phyloP scores from a whole-genome alignment of 2,113 vertebrate genomes.

The Glaucomys volans region DNA sequence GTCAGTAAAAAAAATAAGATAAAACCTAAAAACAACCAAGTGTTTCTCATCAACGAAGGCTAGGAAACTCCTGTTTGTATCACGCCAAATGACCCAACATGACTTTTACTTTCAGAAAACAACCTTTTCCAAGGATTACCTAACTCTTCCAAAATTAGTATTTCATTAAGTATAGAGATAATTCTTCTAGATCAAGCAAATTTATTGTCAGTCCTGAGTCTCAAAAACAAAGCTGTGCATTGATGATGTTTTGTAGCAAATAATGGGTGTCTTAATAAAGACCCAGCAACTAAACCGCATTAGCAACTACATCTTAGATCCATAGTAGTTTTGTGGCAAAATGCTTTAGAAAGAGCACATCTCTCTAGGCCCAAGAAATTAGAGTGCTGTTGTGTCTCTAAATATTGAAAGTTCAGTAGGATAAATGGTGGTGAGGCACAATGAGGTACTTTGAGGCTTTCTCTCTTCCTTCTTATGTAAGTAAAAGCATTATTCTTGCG shows the following conservation, averaged over 20 bases:
- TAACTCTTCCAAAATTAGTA: background rate
- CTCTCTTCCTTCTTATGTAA: background rate
- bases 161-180: background rate
- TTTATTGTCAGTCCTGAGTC: background rate
- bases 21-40: background rate
- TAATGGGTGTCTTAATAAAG: background rate
- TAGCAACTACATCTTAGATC: background rate
- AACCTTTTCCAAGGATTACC: background rate
- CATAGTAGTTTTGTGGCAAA: background rate
- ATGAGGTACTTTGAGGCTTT: background rate
- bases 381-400: background rate
- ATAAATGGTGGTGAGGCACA: background rate
- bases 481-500: background rate
- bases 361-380: background rate
- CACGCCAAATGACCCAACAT: background rate
- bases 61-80: background rate
- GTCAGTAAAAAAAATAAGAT: background rate
- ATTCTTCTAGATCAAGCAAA: background rate
- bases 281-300: background rate
- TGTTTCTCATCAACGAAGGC: background rate
- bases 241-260: background rate
- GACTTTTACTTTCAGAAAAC: background rate
- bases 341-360: background rate
- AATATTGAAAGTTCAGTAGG: background rate
- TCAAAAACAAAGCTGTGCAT: background rate